Conservation (phyloP, 1,140 invertebrate species). For the Drosophila serrata region DNA sequence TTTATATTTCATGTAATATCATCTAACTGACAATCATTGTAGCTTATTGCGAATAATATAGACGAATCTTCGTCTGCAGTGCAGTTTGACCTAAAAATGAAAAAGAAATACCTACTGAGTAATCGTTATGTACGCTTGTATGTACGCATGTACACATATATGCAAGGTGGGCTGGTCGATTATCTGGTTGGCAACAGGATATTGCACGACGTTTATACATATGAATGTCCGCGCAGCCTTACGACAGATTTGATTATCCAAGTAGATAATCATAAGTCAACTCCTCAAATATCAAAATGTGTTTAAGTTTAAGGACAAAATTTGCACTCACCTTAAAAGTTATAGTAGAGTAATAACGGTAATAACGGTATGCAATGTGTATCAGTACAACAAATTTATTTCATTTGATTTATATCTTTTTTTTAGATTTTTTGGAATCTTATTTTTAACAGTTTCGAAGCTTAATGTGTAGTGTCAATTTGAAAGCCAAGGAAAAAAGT, state of each 20-base stretch:
- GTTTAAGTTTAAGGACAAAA: neutral
- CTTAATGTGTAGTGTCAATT: constrained; percentile 3
- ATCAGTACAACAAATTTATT: constrained; percentile 10
- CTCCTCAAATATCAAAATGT: neutral
- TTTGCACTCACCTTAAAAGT: constrained; percentile 1
- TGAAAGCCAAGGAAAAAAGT: neutral
- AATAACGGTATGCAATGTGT: constrained; percentile 10
- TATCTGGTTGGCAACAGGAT: constrained; percentile 42
- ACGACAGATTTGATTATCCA: constrained; percentile 18
- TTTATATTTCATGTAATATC: constrained; percentile 20
- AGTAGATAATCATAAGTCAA: neutral
- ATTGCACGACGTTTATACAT: constrained; percentile 18
- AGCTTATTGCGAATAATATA: constrained; percentile 1
- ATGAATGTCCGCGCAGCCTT: constrained; percentile 22
- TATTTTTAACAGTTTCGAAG: constrained; percentile 4
- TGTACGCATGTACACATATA: neutral
- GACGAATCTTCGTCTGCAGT: constrained; percentile 6
- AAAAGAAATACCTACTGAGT: constrained; percentile 40
- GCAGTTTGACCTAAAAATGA: constrained; percentile 40
- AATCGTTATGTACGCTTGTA: constrained; percentile 15
- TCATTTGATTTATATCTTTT: neutral
- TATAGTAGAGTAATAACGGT: constrained; percentile 6
- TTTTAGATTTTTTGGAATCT: neutral
- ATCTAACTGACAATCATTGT: constrained; percentile 18
- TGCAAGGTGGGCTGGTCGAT: constrained; percentile 28